Evolutionary conservation across 2,797 vertebrate species (phyloP).

Genomic region (Rhyacichthys aspro): DNA sequence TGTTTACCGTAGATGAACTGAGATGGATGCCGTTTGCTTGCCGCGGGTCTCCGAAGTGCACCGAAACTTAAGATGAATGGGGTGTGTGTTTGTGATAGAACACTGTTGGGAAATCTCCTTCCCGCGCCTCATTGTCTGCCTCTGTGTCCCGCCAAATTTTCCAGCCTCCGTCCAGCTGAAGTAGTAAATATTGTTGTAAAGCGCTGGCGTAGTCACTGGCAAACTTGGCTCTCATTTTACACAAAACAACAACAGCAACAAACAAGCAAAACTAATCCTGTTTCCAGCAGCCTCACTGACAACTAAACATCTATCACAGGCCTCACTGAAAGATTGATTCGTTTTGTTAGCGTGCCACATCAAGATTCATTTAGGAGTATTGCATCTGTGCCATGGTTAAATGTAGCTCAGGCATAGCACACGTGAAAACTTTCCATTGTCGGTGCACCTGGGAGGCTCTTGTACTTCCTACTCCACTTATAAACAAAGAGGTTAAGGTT

Average conservation of each 20-base stretch:
- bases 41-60: slow-evolving; percentile 56
- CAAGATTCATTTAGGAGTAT: slow-evolving; percentile 17
- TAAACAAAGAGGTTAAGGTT: too few species aligned
- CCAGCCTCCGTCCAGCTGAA: slow-evolving; percentile 34
- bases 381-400: slow-evolving; percentile 1
- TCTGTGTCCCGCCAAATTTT: slow-evolving; percentile 59
- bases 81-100: slow-evolving; percentile 55
- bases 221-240: slow-evolving; percentile 9
- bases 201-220: slow-evolving; percentile 7
- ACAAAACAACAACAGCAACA: slow-evolving; percentile 6
- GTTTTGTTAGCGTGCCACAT: slow-evolving; percentile 2
- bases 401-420: slow-evolving; percentile 1
- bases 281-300: slow-evolving; percentile 10
- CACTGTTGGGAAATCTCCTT: slow-evolving; percentile 62
- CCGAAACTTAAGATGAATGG: slow-evolving; percentile 67
- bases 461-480: slow-evolving; percentile 1
- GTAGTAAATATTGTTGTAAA: slow-evolving; percentile 45
- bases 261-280: slow-evolving; percentile 11
- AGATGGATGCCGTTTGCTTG: slow-evolving; percentile 66
- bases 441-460: neutral
- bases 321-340: slow-evolving; percentile 11
- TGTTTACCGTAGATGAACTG: slow-evolving; percentile 52
- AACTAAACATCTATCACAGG: slow-evolving; percentile 3
- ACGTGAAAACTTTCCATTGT: slow-evolving; percentile 4
- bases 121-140: slow-evolving; percentile 56